These are phyloP conservation scores for Imbricaverruca yamaguchii DNA, from an alignment of 2,888 invertebrate species.

Conservation along the genomic window DNA sequence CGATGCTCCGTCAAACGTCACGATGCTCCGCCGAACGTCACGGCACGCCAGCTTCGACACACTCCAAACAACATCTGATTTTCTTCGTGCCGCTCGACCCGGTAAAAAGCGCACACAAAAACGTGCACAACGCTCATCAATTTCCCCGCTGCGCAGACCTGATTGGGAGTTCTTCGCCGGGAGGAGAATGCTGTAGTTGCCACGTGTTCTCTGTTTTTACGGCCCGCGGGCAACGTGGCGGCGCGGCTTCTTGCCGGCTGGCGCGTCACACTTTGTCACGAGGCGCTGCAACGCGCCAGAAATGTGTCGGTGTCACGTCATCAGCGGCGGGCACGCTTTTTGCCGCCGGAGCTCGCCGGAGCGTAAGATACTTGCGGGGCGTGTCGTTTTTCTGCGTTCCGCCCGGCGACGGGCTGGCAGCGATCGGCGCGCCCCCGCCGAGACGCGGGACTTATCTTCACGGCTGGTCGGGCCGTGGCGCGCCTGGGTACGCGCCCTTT, in stretches of 20 bases:
- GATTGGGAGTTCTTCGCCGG: neutral
- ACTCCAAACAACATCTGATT: neutral
- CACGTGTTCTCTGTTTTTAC: neutral
- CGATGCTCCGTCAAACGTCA: neutral
- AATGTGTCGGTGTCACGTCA: neutral
- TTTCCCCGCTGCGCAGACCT: neutral
- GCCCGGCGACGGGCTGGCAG: neutral
- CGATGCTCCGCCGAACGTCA: no score
- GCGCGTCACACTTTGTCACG: conserved; percentile 9
- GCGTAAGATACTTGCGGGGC: neutral
- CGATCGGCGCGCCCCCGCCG: neutral
- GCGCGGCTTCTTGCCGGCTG: neutral
- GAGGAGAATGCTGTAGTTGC: neutral
- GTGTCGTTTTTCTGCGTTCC: neutral
- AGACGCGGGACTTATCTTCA: neutral
- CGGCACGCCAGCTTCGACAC: neutral
- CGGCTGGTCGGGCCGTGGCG: neutral
- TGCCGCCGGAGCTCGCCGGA: neutral
- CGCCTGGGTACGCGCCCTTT: neutral
- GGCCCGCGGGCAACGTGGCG: neutral
- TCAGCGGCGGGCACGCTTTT: neutral
- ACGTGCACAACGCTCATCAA: neutral
- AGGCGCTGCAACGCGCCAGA: neutral
- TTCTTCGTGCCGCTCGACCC: neutral
- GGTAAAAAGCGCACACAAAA: neutral